Evolutionary conservation across 2,113 vertebrate species (phyloP).

Genomic region (Nothoprocta perdicaria): DNA sequence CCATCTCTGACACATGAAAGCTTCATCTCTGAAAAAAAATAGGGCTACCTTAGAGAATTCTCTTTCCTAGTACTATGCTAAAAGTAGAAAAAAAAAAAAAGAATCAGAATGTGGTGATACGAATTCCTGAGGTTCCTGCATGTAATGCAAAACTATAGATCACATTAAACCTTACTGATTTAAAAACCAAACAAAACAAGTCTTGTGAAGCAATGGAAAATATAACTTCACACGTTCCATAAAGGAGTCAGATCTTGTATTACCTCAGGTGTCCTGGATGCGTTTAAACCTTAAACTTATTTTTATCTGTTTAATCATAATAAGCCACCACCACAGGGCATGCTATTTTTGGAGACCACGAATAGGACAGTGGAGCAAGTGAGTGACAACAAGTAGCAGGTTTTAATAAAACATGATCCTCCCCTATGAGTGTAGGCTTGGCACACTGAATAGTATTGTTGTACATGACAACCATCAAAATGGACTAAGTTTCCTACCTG

Average conservation of each 20-base stretch:
- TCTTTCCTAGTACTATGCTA: background rate
- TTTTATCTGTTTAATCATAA: constrained; percentile 81
- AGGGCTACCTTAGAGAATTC: background rate
- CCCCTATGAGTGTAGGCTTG: constrained; percentile 13
- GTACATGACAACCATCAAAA: constrained; percentile 38
- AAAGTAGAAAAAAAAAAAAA: constrained; percentile 4
- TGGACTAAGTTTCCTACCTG: constrained; percentile 64
- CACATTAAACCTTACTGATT: constrained; percentile 51
- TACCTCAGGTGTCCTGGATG: constrained; percentile 75
- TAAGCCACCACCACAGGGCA: constrained; percentile 67
- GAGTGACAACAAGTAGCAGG: constrained; percentile 75
- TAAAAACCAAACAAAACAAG: constrained; percentile 76
- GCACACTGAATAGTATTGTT: constrained; percentile 6
- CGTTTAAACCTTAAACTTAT: constrained; percentile 75
- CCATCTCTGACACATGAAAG: background rate
- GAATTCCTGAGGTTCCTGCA: constrained; percentile 25
- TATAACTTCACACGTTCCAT: constrained; percentile 69
- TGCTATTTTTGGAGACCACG: constrained; percentile 78
- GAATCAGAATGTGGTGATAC: background rate
- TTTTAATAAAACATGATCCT: constrained; percentile 80
- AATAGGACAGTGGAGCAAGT: constrained; percentile 61
- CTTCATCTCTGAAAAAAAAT: background rate
- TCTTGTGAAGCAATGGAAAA: constrained; percentile 72
- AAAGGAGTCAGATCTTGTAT: constrained; percentile 68
- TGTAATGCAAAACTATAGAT: constrained; percentile 17